Evolutionary conservation across 2,888 invertebrate species (phyloP), one percentile per base, ranked within the genome.

Genomic region (Hypolimnas misippus): DNA sequence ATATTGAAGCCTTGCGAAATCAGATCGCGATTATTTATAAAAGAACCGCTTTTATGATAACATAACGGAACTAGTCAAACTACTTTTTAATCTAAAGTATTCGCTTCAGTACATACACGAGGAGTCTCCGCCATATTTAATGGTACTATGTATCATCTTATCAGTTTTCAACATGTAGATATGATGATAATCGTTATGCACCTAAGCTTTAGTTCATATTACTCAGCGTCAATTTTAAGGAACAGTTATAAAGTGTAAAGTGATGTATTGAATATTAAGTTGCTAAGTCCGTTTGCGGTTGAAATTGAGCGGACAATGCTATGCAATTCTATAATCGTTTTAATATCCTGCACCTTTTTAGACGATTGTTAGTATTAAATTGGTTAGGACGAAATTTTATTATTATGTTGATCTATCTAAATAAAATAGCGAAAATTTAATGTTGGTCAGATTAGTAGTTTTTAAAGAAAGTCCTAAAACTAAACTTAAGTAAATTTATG

Each of bases 141-240:
- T 51, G 29, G 31, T 51, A 51, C 31, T 31, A 29, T 31, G 51
- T 51, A 17, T 31, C 16, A 33, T 51, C 17, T 51, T 51, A 51
- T 51, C 51, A 51, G 51, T 51, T 16, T 14, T 14, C 12, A 51
- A 51, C 51, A 33, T 51, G 31, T 33, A 31, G 29, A 57, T n/a
- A 56, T 12, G 31, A 55, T 51, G 14, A 12, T 10, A 19, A 51
- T 31, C 31, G 16, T 21, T 44, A 19, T 12, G 1, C 21, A n/a
- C 6, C 25, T 25, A 46, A n/a, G 3, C 5, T 14, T 14, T n/a
- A 7, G 8, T n/a, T 46, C 21, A 42, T 17, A 17, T 46, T 14
- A 46, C 21, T 19, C 7, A 25, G 19, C n/a, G 46, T 46, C 19
- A n/a, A 25, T 25, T 21, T 46, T 46, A 44, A 44, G 44, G 6